Base-by-base conservation (phyloP, 2,113 vertebrate species). In the Ramphastos sulfuratus region DNA sequence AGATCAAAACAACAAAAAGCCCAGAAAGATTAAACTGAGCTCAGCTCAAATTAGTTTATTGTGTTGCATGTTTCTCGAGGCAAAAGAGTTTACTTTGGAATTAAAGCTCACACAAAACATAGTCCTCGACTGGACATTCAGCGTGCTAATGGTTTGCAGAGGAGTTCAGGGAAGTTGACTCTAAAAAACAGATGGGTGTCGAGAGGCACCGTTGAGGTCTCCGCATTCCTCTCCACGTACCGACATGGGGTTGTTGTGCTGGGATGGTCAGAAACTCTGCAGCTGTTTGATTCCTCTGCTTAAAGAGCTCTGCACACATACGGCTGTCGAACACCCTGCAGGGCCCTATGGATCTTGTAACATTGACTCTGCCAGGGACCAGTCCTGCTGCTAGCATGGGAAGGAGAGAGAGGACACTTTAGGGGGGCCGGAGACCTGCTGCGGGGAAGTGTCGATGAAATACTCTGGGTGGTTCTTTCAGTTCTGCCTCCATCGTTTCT, bases 1-100 rank as follows among this genome's bases (percentile, higher is more conserved):
- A 84, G 94, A 97, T 97, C 89, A 96, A 97, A 97, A 95, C 83
- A 89, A 85, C 59, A 82, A 95, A 95, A 95, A 96, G 87, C 91
- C 89, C 92, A 65, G 74, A 87, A 95, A 97, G 95, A 97, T 96
- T 97, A 95, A 89, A 75, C 60, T 96, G 91, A 96, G 93, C 96
- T 95, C 92, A 92, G 89, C 69, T 95, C 83, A 94, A 96, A 97
- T 97, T 93, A 97, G 96, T 96, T 95, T 96, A 96, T 96, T 97
- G 89, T 94, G 87, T 93, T 95, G 94, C 85, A 82, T 92, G 91
- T 95, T 97, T 97, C 96, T 96, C 10, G 14, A 95, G 94, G 96
- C 95, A 90, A 91, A 94, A 91, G 80, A 91, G 93, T 97, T 97
- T 97, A 96, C 93, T 97, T 97, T 97, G 96, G 95, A 96, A 96